These are phyloP conservation scores for Stictocephala bisonia DNA, from an alignment of 2,888 invertebrate genomes.

Conservation along the genomic window DNA sequence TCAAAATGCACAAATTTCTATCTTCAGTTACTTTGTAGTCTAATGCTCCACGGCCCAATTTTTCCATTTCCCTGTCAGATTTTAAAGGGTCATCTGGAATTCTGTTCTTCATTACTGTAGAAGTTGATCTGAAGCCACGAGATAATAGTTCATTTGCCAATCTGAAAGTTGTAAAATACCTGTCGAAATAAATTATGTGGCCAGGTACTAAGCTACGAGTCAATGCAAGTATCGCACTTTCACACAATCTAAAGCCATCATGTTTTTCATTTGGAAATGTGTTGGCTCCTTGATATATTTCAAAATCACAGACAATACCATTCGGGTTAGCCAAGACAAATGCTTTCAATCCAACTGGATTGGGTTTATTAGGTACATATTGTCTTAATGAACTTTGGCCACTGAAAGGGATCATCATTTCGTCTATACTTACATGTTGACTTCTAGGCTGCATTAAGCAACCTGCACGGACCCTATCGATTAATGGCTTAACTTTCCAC, in stretches of 20 bases:
- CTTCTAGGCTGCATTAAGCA: not conserved
- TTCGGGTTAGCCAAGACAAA: slow-evolving; percentile 36
- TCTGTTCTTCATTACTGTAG: not conserved
- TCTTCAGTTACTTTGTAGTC: not conserved
- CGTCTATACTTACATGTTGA: slow-evolving; percentile 5
- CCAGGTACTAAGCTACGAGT: slow-evolving; percentile 5
- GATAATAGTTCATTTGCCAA: slow-evolving; percentile 5
- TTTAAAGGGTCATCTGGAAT: not conserved
- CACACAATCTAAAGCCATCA: not conserved
- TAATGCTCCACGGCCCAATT: not conserved
- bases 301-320: slow-evolving; percentile 36
- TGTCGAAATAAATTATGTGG: slow-evolving; percentile 6
- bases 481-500: slow-evolving; percentile 16
- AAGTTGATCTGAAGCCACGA: slow-evolving; percentile 10
- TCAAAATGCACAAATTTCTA: not conserved
- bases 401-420: slow-evolving; percentile 33
- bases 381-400: slow-evolving; percentile 12
- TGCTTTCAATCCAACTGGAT: slow-evolving; percentile 26
- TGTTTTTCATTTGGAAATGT: slow-evolving; percentile 5
- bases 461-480: not conserved
- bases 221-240: not conserved
- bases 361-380: slow-evolving; percentile 29
- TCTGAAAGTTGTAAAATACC: not conserved
- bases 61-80: slow-evolving; percentile 9
- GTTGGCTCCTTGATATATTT: slow-evolving; percentile 8